A percentile compares a stretch with the other conserved stretches of the same genome.
Conservation (phyloP, 2,888 invertebrate species). For the Folsomia manolachei region DNA sequence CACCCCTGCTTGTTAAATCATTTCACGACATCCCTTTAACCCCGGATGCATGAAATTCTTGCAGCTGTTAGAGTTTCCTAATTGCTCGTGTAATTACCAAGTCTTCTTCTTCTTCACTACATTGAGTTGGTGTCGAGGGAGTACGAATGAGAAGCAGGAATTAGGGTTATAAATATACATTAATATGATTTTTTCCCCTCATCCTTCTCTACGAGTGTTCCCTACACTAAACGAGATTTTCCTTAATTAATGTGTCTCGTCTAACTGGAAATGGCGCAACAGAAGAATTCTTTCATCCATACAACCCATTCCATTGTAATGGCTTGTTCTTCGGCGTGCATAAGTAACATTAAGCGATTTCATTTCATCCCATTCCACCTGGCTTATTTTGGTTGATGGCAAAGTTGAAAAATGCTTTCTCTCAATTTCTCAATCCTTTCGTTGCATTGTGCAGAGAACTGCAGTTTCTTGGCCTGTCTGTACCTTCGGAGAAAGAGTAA, state of each 20-base stretch:
- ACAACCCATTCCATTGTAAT: no score
- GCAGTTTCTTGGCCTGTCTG: no score
- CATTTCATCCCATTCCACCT: no score
- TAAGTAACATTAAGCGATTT: constrained; percentile 1
- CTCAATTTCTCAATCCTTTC: background rate
- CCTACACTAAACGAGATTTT: constrained; percentile 11
- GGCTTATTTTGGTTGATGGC: no score
- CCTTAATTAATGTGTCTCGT: constrained; percentile 17
- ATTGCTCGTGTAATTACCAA: constrained; percentile 18
- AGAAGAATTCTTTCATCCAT: background rate
- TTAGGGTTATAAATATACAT: constrained; percentile 18
- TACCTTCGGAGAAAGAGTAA: no score
- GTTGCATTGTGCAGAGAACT: background rate
- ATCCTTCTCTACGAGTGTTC: no score
- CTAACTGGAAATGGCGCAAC: background rate
- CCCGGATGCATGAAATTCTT: no score
- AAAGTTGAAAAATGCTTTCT: no score
- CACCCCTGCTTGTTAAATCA: no score
- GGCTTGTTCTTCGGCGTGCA: background rate
- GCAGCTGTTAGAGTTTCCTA: constrained; percentile 8
- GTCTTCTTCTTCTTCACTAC: constrained; percentile 1
- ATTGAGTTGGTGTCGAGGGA: no score
- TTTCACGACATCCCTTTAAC: no score
- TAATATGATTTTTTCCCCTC: constrained; percentile 24
- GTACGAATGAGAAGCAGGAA: background rate